Base-by-base conservation (phyloP, 2,888 invertebrate genomes). In the Ophion obscuratus region DNA sequence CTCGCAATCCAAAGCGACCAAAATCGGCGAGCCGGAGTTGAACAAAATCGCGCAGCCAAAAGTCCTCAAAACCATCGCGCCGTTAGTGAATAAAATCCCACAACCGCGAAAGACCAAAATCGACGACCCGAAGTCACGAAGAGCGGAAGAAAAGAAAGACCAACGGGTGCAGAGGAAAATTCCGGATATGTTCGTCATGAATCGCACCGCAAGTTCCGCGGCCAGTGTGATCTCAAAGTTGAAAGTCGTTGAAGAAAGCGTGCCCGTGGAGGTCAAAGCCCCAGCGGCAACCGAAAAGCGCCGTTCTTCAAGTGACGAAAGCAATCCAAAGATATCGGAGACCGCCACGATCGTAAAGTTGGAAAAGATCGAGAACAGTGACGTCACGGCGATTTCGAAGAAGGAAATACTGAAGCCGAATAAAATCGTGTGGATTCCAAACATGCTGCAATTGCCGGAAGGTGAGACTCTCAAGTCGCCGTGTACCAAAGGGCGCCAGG, bases 271-370 rank as follows among this genome's bases (percentile, higher is more conserved):
- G 40, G 40, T 47, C 14, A 4, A 14, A 47, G 3, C 47, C 2
- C 10, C 3, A 1, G 47, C 10, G 11, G 11, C 47, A 11, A 1
- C 27, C 11, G 17, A 31, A 1, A 31, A 4, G 2, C 24, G 14
- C 44, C 24, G 20, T 9, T 7, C 14, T 14, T 7, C 24, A 20
- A 24, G 2, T 2, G 47, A 70, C 6, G 47, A 47, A 70, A 70
- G 20, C 47, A 14, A 44, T 20, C 44, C 3, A n/a, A 20, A 47
- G 53, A 17, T 17, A 53, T 17, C 53, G 14, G 53, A 53, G 11
- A 17, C 5, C 2, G 17, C 4, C 3, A 17, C 44, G 68, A 62
- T 66, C 70, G 86, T 90, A 2, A 90, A 90, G 24, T 77, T 84
- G 61, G 90, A 88, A 44, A 88, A 82, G 67, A 7, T 53, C 3